Evolutionary conservation across 37 sponge, comb jelly and placozoan species (phyloP), one percentile per base, ranked within the genome.

Genomic region (Eunapius fragilis): DNA sequence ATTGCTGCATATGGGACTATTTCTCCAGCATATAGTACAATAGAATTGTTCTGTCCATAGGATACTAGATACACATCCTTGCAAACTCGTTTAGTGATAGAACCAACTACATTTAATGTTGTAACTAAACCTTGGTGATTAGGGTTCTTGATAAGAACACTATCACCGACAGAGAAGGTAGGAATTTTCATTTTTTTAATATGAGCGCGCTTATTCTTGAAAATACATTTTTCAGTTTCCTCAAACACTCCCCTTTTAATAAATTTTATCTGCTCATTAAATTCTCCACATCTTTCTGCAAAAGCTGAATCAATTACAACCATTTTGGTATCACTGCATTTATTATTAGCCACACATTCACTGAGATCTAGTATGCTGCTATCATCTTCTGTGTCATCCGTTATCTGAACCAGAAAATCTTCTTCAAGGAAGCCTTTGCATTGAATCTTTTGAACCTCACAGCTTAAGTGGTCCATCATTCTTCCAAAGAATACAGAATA

Each of bases 91-190:
- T 72, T 30, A 72, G 73, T 32, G 13, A 32, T 7, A 30, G 31
- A 36, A 31, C 75, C 75, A 25, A 37, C 34, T 10, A 31, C 26
- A 36, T 75, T 75, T 24, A 31, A 31, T 25, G 34, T 75, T 75
- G 32, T 31, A 75, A 75, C 75, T 36, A 75, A 36, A 27, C 75
- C 75, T 75, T 75, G 75, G 34, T 75, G 75, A 31, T 75, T 33
- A 36, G 75, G 75, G 34, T 75, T 75, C 32, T 33, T 25, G 75
- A 75, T 31, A 75, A 75, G 31, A 75, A 33, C 26, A 37, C 75
- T 75, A 37, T 33, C 31, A 33, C 75, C 32, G 9, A 24, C 25
- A 31, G 25, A 31, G 34, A 75, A 75, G 32, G 75, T 25, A 37
- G 34, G 34, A 33, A 25, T 75, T 75, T 25, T 36, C 10, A 31